Conservation (phyloP, 2,797 vertebrate genomes). For the Chiroxiphia lanceolata region DNA sequence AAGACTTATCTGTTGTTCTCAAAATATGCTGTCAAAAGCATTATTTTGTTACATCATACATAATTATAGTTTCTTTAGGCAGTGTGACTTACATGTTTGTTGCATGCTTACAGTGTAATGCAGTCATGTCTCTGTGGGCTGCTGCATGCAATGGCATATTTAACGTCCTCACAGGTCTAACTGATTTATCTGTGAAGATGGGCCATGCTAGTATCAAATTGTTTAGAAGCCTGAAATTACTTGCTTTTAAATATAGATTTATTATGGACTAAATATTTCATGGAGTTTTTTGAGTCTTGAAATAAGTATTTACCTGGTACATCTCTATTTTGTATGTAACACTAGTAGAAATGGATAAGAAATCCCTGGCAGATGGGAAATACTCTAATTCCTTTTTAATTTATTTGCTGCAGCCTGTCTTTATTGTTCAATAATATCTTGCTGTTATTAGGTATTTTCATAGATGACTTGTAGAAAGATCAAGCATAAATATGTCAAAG, state of each 20-base stretch:
- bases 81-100: background rate
- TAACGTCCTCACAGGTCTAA: background rate
- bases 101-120: background rate
- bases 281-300: background rate
- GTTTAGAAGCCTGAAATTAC: background rate
- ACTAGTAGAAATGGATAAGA: background rate
- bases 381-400: background rate
- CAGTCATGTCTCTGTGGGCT: background rate
- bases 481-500: background rate
- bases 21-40: background rate
- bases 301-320: background rate
- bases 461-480: background rate
- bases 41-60: background rate
- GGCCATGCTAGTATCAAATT: background rate
- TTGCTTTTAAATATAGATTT: background rate
- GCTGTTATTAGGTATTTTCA: background rate
- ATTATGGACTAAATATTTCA: background rate
- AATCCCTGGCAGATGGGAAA: background rate
- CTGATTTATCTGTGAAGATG: background rate
- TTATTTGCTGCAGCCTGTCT: background rate
- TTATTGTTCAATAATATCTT: background rate
- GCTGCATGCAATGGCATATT: rapidly evolving
- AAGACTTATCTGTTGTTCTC: background rate
- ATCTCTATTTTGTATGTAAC: background rate
- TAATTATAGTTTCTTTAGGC: background rate